These are phyloP conservation scores for Gnatocerus cornutus DNA, from an alignment of 2,888 invertebrate species.

Conservation along the genomic window DNA sequence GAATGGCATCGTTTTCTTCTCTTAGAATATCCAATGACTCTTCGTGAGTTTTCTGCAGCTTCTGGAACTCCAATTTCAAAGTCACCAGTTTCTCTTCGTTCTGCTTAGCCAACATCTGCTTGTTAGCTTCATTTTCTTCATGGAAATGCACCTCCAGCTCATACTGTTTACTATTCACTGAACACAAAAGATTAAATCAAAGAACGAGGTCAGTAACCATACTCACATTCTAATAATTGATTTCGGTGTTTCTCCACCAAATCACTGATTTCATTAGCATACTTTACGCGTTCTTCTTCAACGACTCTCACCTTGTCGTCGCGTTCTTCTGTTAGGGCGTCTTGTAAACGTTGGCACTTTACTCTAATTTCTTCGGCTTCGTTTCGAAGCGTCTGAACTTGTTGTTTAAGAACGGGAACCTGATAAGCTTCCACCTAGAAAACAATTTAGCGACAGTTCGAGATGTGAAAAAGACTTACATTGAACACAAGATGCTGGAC, in stretches of 20 bases:
- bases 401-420: constrained; percentile 73
- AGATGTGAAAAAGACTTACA: constrained; percentile 76
- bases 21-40: constrained; percentile 68
- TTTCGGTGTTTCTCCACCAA: constrained; percentile 63
- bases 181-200: constrained; percentile 44
- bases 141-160: constrained; percentile 63
- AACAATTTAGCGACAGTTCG: constrained; percentile 28
- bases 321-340: constrained; percentile 69
- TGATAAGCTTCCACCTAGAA: constrained; percentile 77
- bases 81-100: constrained; percentile 65
- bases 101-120: constrained; percentile 57
- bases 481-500: constrained; percentile 88
- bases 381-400: constrained; percentile 71
- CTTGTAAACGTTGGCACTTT: constrained; percentile 69
- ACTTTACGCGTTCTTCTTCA: constrained; percentile 66
- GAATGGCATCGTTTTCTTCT: constrained; percentile 69
- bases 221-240: constrained; percentile 66
- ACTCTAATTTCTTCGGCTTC: constrained; percentile 71
- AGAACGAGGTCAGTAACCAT: constrained; percentile 48
- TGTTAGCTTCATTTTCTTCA: constrained; percentile 60
- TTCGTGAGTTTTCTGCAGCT: constrained; percentile 66
- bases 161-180: constrained; percentile 67
- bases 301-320: constrained; percentile 65
- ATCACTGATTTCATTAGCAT: constrained; percentile 63
- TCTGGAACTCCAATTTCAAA: constrained; percentile 64